Base-by-base conservation (phyloP, 1,140 invertebrate species). In the Pseudoatta argentina region DNA sequence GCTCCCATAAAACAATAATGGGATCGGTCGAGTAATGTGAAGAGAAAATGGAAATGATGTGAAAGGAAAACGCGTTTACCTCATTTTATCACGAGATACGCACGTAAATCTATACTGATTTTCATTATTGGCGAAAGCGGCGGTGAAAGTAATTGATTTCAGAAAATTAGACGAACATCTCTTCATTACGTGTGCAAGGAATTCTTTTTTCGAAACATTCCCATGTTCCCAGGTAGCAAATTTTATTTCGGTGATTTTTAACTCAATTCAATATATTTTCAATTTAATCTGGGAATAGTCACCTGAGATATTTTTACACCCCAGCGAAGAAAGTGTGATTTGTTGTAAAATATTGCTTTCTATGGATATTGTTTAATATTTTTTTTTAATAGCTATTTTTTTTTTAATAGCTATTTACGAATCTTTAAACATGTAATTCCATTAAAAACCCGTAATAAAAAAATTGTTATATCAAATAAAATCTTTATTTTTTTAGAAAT, bases 1-100 rank as follows among this genome's bases (percentile, higher is more conserved):
- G 55, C 39, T 51, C 55, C 59, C 79, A 44, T 83, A 83, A 83
- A 83, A 83, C 79, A 83, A 83, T 83, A 75, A 83, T 61, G 53
- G 55, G 44, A 61, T n/a, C 69, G 34, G 59, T 51, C 10, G 57
- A 21, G 0, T 78, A 24, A 66, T 48, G 86, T 27, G 39, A 69
- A 69, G 66, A 69, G 66, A 69, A 69, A 69, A 69, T 51, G 39
- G 66, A 69, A 69, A 69, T 55, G 51, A 63, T 63, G 57, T 34
- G 66, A 24, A 55, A 71, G 76, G 81, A 79, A 87, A 87, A 82
- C 34, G 16, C 76, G 1, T 48, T 34, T 24, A 48, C 3, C 21
- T 73, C 24, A 18, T 8, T 72, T 57, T 73, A 73, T 34, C 55
- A 8, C 21, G 57, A 16, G 67, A 61, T 39, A 39, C 24, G 8